Evolutionary conservation across 1,140 invertebrate species (phyloP).

Genomic region (Lepidurus couesii): DNA sequence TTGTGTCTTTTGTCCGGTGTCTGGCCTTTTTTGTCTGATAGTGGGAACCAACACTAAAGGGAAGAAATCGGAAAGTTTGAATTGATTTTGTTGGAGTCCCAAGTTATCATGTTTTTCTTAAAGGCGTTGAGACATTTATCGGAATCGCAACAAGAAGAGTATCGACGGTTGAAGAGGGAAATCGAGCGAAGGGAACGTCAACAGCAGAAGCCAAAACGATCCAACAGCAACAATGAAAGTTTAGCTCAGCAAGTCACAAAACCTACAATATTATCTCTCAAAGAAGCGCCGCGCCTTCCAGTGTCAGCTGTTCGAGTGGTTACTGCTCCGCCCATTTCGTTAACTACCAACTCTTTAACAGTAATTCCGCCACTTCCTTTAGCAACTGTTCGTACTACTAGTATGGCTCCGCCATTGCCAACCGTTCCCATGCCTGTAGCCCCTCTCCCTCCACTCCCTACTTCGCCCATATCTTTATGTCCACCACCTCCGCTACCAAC

Average conservation of each 20-base stretch:
- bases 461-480: background rate
- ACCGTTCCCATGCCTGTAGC: background rate
- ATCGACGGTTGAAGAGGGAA: background rate
- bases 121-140: background rate
- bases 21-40: too few species aligned
- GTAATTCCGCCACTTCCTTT: too few species aligned
- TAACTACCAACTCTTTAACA: too few species aligned
- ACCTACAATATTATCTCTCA: background rate
- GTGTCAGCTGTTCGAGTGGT: background rate
- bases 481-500: background rate
- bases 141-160: background rate
- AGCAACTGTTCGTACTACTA: background rate
- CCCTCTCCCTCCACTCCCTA: background rate
- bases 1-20: too few species aligned
- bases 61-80: too few species aligned
- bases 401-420: background rate
- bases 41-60: too few species aligned
- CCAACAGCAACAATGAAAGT: background rate
- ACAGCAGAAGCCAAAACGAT: background rate
- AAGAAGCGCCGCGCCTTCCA: background rate
- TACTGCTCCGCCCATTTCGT: background rate
- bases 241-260: background rate
- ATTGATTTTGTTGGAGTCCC: background rate
- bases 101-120: background rate
- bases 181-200: background rate